Percentiles rank a stretch among this genome's conserved stretches.
These are phyloP conservation scores for Lophochroa leadbeateri DNA, from an alignment of 2,113 vertebrate species.

Conservation along the genomic window DNA sequence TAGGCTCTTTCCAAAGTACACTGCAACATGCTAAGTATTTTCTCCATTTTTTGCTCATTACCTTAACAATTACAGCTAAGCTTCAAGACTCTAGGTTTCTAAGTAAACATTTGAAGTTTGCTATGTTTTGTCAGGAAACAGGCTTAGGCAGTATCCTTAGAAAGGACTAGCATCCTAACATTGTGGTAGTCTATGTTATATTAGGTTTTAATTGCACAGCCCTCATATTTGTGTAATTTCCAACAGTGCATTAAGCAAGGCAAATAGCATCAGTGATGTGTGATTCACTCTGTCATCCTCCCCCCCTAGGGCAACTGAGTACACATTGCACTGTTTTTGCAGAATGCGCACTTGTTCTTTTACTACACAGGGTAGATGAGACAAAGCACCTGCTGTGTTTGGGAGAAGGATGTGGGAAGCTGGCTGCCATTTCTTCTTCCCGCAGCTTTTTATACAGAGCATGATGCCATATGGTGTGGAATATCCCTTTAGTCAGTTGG, in stretches of 20 bases:
- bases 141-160: background rate
- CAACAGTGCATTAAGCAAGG: background rate
- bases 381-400: background rate
- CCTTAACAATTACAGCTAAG: background rate
- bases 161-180: background rate
- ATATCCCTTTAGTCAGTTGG: background rate
- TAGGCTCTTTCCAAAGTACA: background rate
- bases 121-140: background rate
- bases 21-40: background rate
- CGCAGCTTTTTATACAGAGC: background rate
- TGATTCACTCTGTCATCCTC: background rate
- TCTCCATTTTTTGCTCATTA: constrained; percentile 2
- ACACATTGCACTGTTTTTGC: background rate
- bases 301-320: background rate
- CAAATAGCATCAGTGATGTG: background rate
- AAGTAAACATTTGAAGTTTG: background rate
- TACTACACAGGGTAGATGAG: background rate
- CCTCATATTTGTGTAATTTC: background rate
- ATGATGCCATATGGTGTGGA: fast-evolving
- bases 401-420: background rate
- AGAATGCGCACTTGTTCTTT: background rate
- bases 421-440: background rate
- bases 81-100: background rate
- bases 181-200: background rate
- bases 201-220: background rate